These are phyloP conservation scores for Oopsacas minuta DNA, from an alignment of 37 sponge, comb jelly and placozoan genomes.

Conservation along the genomic window DNA sequence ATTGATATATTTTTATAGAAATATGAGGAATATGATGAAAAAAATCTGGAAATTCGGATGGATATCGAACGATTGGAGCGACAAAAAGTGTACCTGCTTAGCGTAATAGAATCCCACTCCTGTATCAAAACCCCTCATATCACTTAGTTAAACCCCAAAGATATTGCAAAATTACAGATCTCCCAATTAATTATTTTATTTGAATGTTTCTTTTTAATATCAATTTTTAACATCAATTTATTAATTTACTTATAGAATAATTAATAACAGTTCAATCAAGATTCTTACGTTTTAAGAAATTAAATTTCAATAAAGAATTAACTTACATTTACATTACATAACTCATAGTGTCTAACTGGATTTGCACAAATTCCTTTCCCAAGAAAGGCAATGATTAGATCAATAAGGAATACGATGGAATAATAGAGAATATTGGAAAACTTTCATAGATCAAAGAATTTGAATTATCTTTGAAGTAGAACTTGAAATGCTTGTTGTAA, in stretches of 20 bases:
- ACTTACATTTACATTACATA: too few relatives aligned
- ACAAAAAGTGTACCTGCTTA: not conserved
- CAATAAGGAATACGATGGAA: too few relatives aligned
- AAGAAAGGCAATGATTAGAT: too few relatives aligned
- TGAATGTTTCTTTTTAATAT: too few relatives aligned
- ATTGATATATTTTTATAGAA: not conserved
- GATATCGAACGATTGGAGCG: not conserved
- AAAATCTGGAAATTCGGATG: not conserved
- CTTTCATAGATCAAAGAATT: too few relatives aligned
- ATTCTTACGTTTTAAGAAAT: not conserved
- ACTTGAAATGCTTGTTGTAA: too few relatives aligned
- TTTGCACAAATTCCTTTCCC: too few relatives aligned
- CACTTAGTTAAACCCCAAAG: not conserved
- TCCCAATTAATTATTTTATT: conserved; percentile 11
- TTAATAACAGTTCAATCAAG: not conserved
- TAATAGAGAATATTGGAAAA: too few relatives aligned
- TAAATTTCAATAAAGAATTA: too few relatives aligned
- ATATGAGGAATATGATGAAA: conserved; percentile 9
- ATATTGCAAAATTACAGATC: not conserved
- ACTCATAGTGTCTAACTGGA: too few relatives aligned
- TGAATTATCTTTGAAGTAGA: too few relatives aligned
- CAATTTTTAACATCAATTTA: too few relatives aligned
- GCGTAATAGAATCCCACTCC: not conserved
- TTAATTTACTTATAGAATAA: not conserved
- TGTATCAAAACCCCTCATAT: not conserved